Evolutionary conservation across 1,140 invertebrate species (phyloP).

Genomic region (Drosophila bocqueti): DNA sequence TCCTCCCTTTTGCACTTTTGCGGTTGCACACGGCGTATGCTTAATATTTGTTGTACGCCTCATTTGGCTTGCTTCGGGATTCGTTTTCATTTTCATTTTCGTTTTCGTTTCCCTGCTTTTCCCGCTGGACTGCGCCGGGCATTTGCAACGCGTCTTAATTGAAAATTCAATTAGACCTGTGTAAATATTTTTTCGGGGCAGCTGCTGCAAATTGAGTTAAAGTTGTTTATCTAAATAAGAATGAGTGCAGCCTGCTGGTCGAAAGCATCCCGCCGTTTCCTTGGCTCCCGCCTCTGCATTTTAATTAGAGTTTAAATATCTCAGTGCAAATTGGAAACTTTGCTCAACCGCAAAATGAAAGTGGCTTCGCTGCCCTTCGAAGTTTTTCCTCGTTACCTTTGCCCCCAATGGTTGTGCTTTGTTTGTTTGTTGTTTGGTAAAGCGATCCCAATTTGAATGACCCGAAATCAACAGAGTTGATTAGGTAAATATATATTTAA

Average conservation of each 20-base stretch:
- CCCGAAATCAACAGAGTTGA: slow-evolving; percentile 60
- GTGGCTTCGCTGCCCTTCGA: slow-evolving; percentile 68
- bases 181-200: slow-evolving; percentile 78
- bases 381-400: slow-evolving; percentile 21
- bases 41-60: slow-evolving; percentile 80
- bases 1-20: slow-evolving; percentile 41
- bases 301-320: slow-evolving; percentile 83
- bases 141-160: slow-evolving; percentile 75
- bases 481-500: slow-evolving; percentile 50
- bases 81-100: slow-evolving; percentile 21
- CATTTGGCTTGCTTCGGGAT: slow-evolving; percentile 68
- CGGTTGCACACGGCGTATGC: slow-evolving; percentile 78
- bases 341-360: slow-evolving; percentile 77
- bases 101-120: slow-evolving; percentile 14
- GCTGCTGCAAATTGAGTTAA: slow-evolving; percentile 76
- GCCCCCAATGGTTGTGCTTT: slow-evolving; percentile 3
- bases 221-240: slow-evolving; percentile 80
- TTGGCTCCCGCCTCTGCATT: slow-evolving; percentile 59
- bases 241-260: slow-evolving; percentile 52
- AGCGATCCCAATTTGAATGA: slow-evolving; percentile 63
- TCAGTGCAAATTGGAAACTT: slow-evolving; percentile 79
- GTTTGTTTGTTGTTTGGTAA: slow-evolving; percentile 33
- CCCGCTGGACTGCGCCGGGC: slow-evolving; percentile 29
- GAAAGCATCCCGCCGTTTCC: neutral
- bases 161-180: slow-evolving; percentile 83